These are phyloP conservation scores for Nothocercus julius DNA, from an alignment of 2,113 vertebrate species.

Conservation along the genomic window DNA sequence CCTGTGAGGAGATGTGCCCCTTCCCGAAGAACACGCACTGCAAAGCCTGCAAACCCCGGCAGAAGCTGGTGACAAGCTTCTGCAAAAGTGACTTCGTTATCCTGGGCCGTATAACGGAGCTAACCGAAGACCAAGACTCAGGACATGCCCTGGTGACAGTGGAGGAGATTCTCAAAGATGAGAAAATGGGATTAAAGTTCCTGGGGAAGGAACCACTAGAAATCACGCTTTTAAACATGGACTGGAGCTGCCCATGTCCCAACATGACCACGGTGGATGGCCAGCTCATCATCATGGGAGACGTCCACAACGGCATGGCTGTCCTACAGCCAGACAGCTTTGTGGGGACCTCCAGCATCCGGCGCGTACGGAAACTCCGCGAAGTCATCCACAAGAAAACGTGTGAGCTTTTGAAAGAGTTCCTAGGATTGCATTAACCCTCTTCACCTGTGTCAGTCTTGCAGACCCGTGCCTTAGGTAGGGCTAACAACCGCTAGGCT, in stretches of 20 bases:
- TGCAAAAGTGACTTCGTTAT: constrained; percentile 95
- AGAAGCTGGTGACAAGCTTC: constrained; percentile 96
- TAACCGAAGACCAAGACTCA: constrained; percentile 88
- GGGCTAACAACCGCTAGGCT: constrained; percentile 63
- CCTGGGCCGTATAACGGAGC: constrained; percentile 87
- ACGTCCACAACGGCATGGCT: constrained; percentile 91
- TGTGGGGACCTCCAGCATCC: constrained; percentile 83
- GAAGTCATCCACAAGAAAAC: constrained; percentile 95
- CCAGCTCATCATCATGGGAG: constrained; percentile 95
- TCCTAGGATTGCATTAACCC: constrained; percentile 85
- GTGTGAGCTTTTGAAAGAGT: constrained; percentile 93
- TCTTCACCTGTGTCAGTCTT: neutral
- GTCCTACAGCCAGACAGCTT: constrained; percentile 92
- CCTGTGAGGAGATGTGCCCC: constrained; percentile 92
- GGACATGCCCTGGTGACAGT: constrained; percentile 90
- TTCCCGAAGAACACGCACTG: constrained; percentile 88
- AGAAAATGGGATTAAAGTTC: constrained; percentile 97
- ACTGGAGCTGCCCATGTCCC: constrained; percentile 96
- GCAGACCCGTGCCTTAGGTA: constrained; percentile 13
- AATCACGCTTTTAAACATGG: constrained; percentile 92
- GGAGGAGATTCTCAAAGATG: constrained; percentile 96
- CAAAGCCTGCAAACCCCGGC: constrained; percentile 88
- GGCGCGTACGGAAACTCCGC: constrained; percentile 87
- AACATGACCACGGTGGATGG: constrained; percentile 89
- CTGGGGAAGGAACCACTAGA: constrained; percentile 92